Evolutionary conservation across 2,888 invertebrate genomes (phyloP), one percentile per base, ranked within the genome.

Genomic region (Rhogogaster chlorosoma): DNA sequence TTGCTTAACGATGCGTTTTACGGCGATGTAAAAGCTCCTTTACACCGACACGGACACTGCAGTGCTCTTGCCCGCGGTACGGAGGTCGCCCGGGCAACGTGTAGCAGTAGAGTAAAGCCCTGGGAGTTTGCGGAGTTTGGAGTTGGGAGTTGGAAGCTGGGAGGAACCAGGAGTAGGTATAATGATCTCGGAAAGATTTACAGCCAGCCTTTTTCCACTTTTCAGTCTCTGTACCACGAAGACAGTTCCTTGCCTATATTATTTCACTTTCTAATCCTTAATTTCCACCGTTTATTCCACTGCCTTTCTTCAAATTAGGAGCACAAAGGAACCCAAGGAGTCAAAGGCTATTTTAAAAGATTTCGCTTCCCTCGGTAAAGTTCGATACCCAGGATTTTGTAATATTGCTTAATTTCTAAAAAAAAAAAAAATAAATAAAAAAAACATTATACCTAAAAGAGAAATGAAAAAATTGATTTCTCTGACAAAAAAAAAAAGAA

Each of bases 131-230:
- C 53, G 26, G 61, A 61, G 61, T 61, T 61, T 61, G 26, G 57
- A 80, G 80, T 61, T 61, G 57, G 80, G 61, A 61, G 61, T 61
- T 80, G 57, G 80, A 80, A 80, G 80, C 57, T 80, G 57, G 61
- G 80, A 80, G 61, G 57, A 22, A 80, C 57, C 57, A 57, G 38
- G 57, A 80, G 80, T 80, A 80, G 80, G 80, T 80, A 80, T 84
- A 84, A 84, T 84, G 84, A 84, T 84, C 77, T 64, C 45, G 18
- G 84, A 87, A 87, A 87, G 88, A 89, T 89, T 89, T 86, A 87
- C 89, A 87, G 86, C 86, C 83, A 77, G 85, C 80, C 64, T 57
- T 80, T 80, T 38, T 57, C 57, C 80, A 80, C 80, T 57, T 38
- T 61, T 80, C 80, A 61, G 57, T 80, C 38, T 80, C 38, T n/a